Conservation (phyloP, 1,140 invertebrate genomes). For the Camponotus vicinus region DNA sequence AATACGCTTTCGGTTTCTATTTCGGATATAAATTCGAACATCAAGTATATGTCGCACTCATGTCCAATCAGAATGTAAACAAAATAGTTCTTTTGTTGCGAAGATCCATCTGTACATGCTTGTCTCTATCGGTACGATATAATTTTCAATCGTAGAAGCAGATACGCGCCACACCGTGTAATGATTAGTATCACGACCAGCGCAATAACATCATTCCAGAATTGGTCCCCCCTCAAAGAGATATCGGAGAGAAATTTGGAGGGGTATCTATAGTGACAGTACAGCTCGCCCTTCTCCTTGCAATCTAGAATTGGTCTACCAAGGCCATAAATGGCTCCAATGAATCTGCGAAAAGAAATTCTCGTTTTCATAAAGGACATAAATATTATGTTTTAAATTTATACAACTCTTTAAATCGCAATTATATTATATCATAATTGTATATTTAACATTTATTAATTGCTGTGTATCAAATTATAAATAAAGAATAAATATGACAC, state of each 20-base stretch:
- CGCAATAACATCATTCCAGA: constrained; percentile 93
- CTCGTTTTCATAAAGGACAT: too few species aligned
- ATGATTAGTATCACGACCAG: constrained; percentile 90
- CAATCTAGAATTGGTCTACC: constrained; percentile 90
- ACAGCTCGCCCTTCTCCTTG: constrained; percentile 82
- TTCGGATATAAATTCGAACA: neutral
- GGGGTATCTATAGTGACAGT: constrained; percentile 93
- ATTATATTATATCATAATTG: neutral
- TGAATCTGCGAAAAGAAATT: constrained; percentile 80
- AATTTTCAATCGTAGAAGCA: constrained; percentile 93
- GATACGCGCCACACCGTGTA: constrained; percentile 91
- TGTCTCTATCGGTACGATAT: constrained; percentile 88
- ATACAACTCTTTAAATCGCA: neutral
- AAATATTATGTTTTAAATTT: neutral
- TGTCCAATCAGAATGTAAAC: neutral
- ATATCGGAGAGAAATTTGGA: constrained; percentile 92
- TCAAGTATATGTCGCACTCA: neutral
- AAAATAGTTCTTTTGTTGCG: neutral
- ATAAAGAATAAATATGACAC: too few species aligned
- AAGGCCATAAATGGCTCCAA: constrained; percentile 94
- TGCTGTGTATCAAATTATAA: constrained; percentile 1
- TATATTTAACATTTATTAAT: neutral
- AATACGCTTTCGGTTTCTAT: too few species aligned
- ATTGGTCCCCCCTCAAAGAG: constrained; percentile 92
- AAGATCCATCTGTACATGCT: neutral